Evolutionary conservation across 2,888 invertebrate species (phyloP).

Genomic region (Mechanitis mazaeus): DNA sequence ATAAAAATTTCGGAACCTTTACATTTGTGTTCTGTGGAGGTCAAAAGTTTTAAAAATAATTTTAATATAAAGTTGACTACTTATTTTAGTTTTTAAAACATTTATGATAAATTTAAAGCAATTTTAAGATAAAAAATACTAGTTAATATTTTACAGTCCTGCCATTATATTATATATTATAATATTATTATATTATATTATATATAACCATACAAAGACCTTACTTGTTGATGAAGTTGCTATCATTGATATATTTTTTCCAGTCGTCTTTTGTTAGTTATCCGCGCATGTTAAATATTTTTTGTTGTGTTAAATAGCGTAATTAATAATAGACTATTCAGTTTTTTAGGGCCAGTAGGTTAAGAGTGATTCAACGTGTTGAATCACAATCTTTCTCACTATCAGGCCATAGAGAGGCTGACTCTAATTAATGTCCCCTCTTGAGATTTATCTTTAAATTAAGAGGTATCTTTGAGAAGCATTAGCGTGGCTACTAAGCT

Average conservation of each 20-base stretch:
- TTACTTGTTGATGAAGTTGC: background rate
- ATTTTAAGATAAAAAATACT: no score
- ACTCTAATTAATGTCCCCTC: slow-evolving; percentile 29
- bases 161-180: no score
- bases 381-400: slow-evolving; percentile 22
- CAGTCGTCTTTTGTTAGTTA: background rate
- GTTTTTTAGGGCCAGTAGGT: slow-evolving; percentile 26
- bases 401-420: slow-evolving; percentile 23
- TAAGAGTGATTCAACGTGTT: slow-evolving; percentile 27
- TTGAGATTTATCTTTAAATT: slow-evolving; percentile 28
- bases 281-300: background rate
- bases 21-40: no score
- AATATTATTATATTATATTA: no score
- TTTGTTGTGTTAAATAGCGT: background rate
- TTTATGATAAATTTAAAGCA: no score
- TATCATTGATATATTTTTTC: background rate
- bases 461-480: slow-evolving; percentile 28
- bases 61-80: no score
- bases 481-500: slow-evolving; percentile 22
- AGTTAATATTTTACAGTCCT: no score
- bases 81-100: no score
- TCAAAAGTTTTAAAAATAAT: no score
- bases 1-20: no score
- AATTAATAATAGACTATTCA: slow-evolving; percentile 5
- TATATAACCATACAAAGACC: no score